phyloP scores from a whole-genome alignment of 2,113 vertebrate species.

The Phaetusa simplex region DNA sequence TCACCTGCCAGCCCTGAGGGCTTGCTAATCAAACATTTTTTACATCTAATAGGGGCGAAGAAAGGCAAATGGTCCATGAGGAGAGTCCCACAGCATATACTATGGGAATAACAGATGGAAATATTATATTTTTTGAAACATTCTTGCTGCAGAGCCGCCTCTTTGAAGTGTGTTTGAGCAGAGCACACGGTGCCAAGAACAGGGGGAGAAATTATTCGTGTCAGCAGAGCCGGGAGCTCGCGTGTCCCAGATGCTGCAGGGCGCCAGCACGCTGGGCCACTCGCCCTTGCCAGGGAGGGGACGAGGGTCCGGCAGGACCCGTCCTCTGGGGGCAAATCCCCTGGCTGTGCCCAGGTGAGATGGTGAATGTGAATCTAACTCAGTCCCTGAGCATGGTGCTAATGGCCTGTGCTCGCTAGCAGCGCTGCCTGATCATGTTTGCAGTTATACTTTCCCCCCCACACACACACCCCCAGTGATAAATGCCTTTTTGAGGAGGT shows the following conservation, averaged over 20 bases:
- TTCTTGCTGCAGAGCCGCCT: conserved; percentile 67
- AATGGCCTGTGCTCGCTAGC: neutral
- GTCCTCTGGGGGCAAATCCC: neutral
- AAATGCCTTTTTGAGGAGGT: neutral
- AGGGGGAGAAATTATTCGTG: conserved; percentile 25
- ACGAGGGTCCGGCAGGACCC: neutral
- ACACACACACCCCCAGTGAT: neutral
- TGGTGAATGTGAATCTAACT: no score
- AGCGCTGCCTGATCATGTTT: neutral
- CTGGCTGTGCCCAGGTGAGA: neutral
- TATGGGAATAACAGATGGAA: conserved; percentile 80
- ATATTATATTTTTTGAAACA: conserved; percentile 74
- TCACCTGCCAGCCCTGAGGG: conserved; percentile 25
- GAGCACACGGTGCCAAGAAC: conserved; percentile 66
- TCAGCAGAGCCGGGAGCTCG: conserved; percentile 55
- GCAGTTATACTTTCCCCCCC: fast-evolving
- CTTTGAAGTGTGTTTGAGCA: conserved; percentile 74
- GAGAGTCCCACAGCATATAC: conserved; percentile 63
- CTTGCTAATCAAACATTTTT: conserved; percentile 42
- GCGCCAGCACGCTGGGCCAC: neutral
- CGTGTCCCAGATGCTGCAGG: conserved; percentile 28
- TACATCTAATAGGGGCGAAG: conserved; percentile 57
- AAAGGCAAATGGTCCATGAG: conserved; percentile 60
- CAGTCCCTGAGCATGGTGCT: neutral
- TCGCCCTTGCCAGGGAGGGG: neutral